phyloP scores from a whole-genome alignment of 23 tunicate genomes.

The Clavelina lepadiformis region DNA sequence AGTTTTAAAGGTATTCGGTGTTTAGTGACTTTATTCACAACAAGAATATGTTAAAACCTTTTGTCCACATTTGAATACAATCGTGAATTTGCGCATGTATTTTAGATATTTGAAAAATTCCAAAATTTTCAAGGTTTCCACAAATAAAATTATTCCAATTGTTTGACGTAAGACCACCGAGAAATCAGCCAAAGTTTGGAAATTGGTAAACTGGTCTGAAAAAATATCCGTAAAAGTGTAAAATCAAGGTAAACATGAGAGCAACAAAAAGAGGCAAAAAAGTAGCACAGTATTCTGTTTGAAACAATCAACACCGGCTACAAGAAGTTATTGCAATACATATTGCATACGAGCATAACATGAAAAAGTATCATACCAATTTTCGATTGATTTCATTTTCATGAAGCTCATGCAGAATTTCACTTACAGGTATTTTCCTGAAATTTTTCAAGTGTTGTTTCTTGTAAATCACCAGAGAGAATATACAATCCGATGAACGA shows the following conservation, averaged over 20 bases:
- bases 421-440: constrained; percentile 46
- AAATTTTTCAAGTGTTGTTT: constrained; percentile 12
- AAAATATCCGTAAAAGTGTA: no score
- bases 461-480: constrained; percentile 12
- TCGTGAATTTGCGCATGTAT: constrained; percentile 30
- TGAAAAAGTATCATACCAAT: neutral
- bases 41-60: no score
- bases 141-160: constrained; percentile 22
- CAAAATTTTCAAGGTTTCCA: constrained; percentile 27
- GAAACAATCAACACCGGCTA: no score
- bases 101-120: constrained; percentile 41
- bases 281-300: no score
- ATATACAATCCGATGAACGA: constrained; percentile 6
- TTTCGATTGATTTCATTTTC: no score
- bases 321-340: neutral
- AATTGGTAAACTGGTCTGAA: constrained; percentile 27
- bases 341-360: neutral
- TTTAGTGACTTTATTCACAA: no score
- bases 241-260: no score
- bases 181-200: constrained; percentile 19
- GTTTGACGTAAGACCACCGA: constrained; percentile 1
- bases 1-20: no score
- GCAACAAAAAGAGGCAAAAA: no score
- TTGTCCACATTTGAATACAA: constrained; percentile 18
- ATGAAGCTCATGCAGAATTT: no score